Percentiles rank a stretch among this genome's conserved stretches.
phyloP scores from a whole-genome alignment of 2,113 vertebrate species.

The Python bivittatus region DNA sequence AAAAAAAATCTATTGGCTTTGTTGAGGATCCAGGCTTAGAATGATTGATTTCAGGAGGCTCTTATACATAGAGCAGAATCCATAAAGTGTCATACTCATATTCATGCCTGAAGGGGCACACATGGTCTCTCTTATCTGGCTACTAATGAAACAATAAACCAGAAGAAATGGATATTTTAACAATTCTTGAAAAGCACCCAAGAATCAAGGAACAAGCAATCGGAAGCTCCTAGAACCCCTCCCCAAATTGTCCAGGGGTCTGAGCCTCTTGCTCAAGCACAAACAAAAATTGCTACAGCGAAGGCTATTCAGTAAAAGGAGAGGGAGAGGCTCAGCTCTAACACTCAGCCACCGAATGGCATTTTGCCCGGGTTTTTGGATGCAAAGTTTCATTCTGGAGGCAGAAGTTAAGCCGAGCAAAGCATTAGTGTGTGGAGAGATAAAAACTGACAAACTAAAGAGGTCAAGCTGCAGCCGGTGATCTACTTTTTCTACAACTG shows the following conservation, averaged over 20 bases:
- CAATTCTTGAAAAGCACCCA: not conserved
- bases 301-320: not conserved
- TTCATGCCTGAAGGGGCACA: not conserved
- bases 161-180: not conserved
- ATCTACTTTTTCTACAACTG: not conserved
- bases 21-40: constrained; percentile 2
- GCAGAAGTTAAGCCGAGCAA: not conserved
- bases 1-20: not conserved
- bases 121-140: not conserved
- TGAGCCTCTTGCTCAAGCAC: not conserved
- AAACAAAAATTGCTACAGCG: not conserved
- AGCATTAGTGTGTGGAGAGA: not conserved
- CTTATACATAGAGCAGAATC: not conserved
- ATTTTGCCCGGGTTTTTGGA: not conserved
- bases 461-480: not conserved
- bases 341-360: not conserved
- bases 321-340: not conserved
- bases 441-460: not conserved
- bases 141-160: not conserved
- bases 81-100: not conserved
- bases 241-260: not conserved
- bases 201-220: not conserved
- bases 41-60: not conserved
- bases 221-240: not conserved
- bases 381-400: not conserved